phyloP scores from a whole-genome alignment of 2,113 vertebrate species.

The Oncorhynchus nerka region DNA sequence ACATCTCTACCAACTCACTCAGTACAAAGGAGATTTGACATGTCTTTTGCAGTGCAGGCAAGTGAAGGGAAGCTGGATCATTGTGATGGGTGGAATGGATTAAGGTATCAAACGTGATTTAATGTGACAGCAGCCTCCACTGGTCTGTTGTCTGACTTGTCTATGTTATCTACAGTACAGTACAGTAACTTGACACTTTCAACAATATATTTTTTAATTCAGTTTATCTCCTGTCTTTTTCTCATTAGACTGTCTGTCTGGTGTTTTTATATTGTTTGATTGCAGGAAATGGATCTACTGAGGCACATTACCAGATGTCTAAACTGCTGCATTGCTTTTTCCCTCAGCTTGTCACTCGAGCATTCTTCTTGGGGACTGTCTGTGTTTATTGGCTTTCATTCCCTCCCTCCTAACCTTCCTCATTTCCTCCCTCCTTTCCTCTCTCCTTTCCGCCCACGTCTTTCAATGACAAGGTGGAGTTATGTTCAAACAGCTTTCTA shows the following conservation, averaged over 20 bases:
- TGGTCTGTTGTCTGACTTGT: too few species aligned
- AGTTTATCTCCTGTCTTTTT: not conserved
- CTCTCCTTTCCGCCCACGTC: not conserved
- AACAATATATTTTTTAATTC: too few species aligned
- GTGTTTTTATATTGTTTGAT: too few species aligned
- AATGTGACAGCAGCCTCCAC: too few species aligned
- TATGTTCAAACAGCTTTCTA: too few species aligned
- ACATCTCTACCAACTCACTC: not conserved
- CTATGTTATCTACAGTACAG: too few species aligned
- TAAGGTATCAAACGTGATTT: too few species aligned
- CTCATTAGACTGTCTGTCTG: too few species aligned
- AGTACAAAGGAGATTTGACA: not conserved
- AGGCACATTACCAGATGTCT: constrained; percentile 1
- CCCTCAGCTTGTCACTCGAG: not conserved
- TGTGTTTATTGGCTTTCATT: not conserved
- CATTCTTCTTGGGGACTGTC: not conserved
- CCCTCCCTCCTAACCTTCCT: not conserved
- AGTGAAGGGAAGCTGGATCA: too few species aligned
- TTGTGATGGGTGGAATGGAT: too few species aligned
- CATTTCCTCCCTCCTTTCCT: not conserved
- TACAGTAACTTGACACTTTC: too few species aligned
- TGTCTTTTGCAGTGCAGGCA: too few species aligned
- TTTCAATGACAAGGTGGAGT: not conserved
- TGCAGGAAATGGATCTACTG: not conserved
- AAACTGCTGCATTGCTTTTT: not conserved